phyloP scores from a whole-genome alignment of 2,113 vertebrate species.

The Crotalus viridis region DNA sequence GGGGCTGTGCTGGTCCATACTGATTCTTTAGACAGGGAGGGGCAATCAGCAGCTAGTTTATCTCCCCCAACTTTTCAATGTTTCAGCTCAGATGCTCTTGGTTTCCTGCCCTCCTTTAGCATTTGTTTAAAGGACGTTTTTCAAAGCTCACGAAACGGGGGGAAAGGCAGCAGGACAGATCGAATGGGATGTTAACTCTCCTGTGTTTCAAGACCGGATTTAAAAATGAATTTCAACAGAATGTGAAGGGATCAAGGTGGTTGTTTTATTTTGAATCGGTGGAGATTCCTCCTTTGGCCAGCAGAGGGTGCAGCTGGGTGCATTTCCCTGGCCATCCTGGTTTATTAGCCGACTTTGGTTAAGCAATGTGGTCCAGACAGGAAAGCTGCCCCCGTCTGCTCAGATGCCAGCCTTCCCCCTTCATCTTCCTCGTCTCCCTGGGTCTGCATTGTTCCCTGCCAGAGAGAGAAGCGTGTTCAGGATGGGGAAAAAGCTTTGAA shows the following conservation, averaged over 20 bases:
- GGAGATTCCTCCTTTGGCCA: not conserved
- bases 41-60: not conserved
- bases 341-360: not conserved
- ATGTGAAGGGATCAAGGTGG: accelerated
- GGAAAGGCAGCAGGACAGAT: not conserved
- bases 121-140: not conserved
- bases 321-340: not conserved
- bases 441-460: accelerated
- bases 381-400: no score
- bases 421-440: not conserved
- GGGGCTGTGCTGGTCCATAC: not conserved
- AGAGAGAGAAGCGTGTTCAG: no score
- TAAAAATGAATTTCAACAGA: not conserved
- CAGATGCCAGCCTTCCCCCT: not conserved
- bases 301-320: not conserved
- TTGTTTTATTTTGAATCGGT: not conserved
- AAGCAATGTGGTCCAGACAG: not conserved
- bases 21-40: not conserved
- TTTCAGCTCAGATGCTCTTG: not conserved
- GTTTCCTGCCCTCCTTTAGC: not conserved
- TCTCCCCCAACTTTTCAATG: not conserved
- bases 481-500: not conserved
- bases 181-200: not conserved
- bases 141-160: not conserved
- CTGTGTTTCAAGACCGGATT: not conserved